Conservation (phyloP, 2,888 invertebrate genomes). For the Lepidocyrtinus sp. region DNA sequence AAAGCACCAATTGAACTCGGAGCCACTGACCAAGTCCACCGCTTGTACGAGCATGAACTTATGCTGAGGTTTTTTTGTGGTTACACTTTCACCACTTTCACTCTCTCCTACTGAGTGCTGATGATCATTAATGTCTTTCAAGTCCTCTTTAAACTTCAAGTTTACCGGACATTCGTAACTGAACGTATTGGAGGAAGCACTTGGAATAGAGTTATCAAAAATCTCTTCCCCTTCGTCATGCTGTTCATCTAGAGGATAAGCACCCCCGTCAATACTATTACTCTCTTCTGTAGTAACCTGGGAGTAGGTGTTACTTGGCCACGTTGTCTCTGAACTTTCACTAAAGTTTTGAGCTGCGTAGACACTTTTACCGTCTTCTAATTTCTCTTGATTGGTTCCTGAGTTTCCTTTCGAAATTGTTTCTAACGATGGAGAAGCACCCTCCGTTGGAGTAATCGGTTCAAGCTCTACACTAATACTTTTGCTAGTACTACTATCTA, state of each 20-base stretch:
- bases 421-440: not conserved
- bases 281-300: not conserved
- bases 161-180: constrained; percentile 57
- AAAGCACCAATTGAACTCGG: constrained; percentile 66
- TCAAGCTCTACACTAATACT: not conserved
- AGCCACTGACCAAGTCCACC: constrained; percentile 60
- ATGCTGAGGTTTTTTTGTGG: not conserved
- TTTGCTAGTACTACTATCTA: not conserved
- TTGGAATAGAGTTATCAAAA: constrained; percentile 42
- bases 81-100: not conserved
- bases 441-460: not conserved
- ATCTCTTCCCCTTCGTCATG: constrained; percentile 31
- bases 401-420: no score
- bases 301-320: no score
- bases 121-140: constrained; percentile 40
- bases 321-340: no score
- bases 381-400: no score
- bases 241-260: no score
- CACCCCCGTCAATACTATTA: constrained; percentile 18
- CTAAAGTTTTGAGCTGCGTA: not conserved
- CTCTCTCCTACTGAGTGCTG: constrained; percentile 19
- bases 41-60: constrained; percentile 57
- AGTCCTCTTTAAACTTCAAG: not conserved
- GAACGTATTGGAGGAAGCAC: constrained; percentile 7
- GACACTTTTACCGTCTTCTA: no score